A percentile compares a stretch with the other conserved stretches of the same genome.
These are phyloP conservation scores for Esox niger DNA, from an alignment of 2,113 vertebrate species.

Conservation along the genomic window DNA sequence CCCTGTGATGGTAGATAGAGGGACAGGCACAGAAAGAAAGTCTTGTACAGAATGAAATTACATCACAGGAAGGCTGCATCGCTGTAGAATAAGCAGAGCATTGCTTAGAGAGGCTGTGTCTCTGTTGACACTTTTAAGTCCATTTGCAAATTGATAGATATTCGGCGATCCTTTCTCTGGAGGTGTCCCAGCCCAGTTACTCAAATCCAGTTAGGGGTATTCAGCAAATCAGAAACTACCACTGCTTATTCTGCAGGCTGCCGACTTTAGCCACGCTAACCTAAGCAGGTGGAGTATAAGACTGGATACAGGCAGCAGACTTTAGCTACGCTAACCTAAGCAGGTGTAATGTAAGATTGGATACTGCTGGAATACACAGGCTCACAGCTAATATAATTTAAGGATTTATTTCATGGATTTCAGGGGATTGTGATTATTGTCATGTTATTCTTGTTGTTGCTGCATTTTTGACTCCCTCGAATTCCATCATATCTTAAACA, in stretches of 20 bases:
- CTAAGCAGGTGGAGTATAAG: slow-evolving; percentile 26
- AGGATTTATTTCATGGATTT: slow-evolving; percentile 1
- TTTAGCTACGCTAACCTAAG: slow-evolving; percentile 32
- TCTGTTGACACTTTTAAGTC: slow-evolving; percentile 72
- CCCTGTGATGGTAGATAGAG: slow-evolving; percentile 61
- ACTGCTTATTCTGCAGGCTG: slow-evolving; percentile 63
- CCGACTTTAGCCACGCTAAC: slow-evolving; percentile 33
- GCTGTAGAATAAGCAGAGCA: slow-evolving; percentile 67
- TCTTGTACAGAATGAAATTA: slow-evolving; percentile 74
- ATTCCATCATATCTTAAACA: background rate
- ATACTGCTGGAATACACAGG: slow-evolving; percentile 35
- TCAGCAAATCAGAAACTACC: slow-evolving; percentile 65
- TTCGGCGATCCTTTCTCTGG: slow-evolving; percentile 56
- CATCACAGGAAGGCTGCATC: slow-evolving; percentile 69
- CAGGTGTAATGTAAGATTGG: slow-evolving; percentile 16
- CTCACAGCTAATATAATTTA: slow-evolving; percentile 27
- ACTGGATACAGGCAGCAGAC: slow-evolving; percentile 50
- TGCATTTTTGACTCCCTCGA: background rate
- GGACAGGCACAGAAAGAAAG: slow-evolving; percentile 60
- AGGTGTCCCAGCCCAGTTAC: slow-evolving; percentile 55
- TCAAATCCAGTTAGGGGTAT: slow-evolving; percentile 70
- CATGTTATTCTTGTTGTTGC: no score
- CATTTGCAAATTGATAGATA: slow-evolving; percentile 79
- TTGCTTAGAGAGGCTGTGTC: slow-evolving; percentile 59
- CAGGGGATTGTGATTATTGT: no score